Conservation (phyloP, 2,113 vertebrate genomes). For the Fukomys damarensis region DNA sequence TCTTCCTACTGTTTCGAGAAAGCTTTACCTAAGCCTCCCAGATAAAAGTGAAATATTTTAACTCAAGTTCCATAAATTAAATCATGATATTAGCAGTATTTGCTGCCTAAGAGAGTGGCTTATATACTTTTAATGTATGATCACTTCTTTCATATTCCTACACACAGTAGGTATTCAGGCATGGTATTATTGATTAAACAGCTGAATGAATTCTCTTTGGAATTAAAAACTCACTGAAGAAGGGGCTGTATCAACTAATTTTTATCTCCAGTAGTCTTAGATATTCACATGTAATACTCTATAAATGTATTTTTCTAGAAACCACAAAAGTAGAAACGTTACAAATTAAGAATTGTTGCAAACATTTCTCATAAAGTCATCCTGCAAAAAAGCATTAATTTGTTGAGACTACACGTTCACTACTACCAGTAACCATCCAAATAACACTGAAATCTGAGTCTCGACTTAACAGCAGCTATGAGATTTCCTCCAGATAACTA, state of each 20-base stretch:
- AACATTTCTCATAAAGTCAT: neutral
- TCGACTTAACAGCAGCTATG: neutral
- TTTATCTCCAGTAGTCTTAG: neutral
- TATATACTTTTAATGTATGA: neutral
- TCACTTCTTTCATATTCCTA: neutral
- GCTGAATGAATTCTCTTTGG: neutral
- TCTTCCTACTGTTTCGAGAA: neutral
- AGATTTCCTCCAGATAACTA: neutral
- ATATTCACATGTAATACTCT: neutral
- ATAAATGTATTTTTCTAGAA: neutral
- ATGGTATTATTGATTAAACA: neutral
- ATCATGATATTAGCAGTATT: neutral
- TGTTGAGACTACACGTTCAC: neutral
- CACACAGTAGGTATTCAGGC: neutral
- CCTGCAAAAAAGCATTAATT: neutral
- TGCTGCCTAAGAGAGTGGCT: neutral
- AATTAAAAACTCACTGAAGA: neutral
- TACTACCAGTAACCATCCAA: neutral
- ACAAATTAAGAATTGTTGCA: neutral
- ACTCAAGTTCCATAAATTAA: neutral
- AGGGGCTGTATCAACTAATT: neutral
- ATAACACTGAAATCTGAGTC: neutral
- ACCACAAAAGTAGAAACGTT: neutral
- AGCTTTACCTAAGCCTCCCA: neutral
- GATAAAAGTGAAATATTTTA: neutral